phyloP scores from a whole-genome alignment of 1,140 invertebrate genomes.

The Goniozus legneri region DNA sequence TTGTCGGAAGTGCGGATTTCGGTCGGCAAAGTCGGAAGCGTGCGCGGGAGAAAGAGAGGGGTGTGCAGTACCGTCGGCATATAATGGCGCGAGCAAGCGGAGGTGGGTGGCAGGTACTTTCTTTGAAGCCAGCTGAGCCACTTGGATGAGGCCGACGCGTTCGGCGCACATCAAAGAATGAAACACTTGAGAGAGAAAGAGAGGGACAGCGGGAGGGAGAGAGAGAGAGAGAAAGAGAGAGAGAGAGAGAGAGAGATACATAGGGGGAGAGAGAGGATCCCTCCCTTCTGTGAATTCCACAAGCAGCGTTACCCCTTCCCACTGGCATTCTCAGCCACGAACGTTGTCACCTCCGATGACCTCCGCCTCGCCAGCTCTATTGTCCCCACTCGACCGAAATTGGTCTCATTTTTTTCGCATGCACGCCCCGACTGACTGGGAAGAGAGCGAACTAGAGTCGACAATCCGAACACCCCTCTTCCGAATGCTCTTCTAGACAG shows the following conservation, averaged over 20 bases:
- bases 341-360: constrained; percentile 38
- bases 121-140: constrained; percentile 47
- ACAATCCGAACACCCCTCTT: too few relatives aligned
- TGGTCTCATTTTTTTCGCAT: constrained; percentile 39
- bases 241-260: too few relatives aligned
- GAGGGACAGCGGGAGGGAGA: too few relatives aligned
- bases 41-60: constrained; percentile 8
- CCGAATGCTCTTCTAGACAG: too few relatives aligned
- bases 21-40: too few relatives aligned
- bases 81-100: constrained; percentile 10
- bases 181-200: constrained; percentile 52
- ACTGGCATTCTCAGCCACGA: constrained; percentile 1
- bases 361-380: constrained; percentile 42
- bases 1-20: too few relatives aligned
- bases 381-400: constrained; percentile 38
- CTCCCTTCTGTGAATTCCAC: too few relatives aligned
- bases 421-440: too few relatives aligned
- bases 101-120: constrained; percentile 44
- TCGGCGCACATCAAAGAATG: constrained; percentile 51
- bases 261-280: too few relatives aligned
- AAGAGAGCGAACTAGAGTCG: too few relatives aligned
- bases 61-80: constrained; percentile 1
- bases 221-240: too few relatives aligned
- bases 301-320: background rate
- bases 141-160: constrained; percentile 34